Evolutionary conservation across 2,888 invertebrate genomes (phyloP), one percentile per base, ranked within the genome.

Genomic region (Lochmaea capreae): DNA sequence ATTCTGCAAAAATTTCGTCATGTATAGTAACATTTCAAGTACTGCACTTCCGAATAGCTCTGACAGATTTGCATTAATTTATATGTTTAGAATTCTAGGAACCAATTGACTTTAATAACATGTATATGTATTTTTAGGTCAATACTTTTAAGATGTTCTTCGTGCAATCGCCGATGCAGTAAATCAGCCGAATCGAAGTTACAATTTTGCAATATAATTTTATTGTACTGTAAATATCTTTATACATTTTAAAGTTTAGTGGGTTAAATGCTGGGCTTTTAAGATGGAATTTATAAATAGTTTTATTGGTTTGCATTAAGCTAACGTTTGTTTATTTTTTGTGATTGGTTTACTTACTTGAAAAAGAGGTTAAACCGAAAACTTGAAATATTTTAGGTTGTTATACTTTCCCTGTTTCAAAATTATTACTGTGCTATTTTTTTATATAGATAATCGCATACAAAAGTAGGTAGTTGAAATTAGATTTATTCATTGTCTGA

Each of bases 351-450:
- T 58, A 58, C 26, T 14, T 58, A 58, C 22, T 58, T 58, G 26
- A 58, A 58, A 58, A 58, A 26, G 58, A 58, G 58, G 58, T 58
- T 58, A 58, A 58, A 22, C 26, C 58, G 58, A 58, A 49, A 49
- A 14, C 6, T 12, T 33, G 4, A 46, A 12, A 4, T 46, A 46
- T 46, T 46, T 46, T 12, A 46, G n/a, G 14, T 49, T 49, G n/a
- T 6, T n/a, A 49, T 49, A 49, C n/a, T n/a, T n/a, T 49, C 49
- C 5, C 49, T n/a, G 6, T 49, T 49, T 49, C 1, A 49, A 49
- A 49, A 49, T 49, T 49, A 14, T 49, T 6, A 8, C 49, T 49
- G 49, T 49, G 49, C 49, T n/a, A 49, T 14, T 49, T 49, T n/a
- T 49, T 49, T 49, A 49, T 49, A 33, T 33, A 33, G 0, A 33